These are phyloP conservation scores for Sebastes cheni DNA, from an alignment of 2,797 vertebrate species.

Conservation along the genomic window DNA sequence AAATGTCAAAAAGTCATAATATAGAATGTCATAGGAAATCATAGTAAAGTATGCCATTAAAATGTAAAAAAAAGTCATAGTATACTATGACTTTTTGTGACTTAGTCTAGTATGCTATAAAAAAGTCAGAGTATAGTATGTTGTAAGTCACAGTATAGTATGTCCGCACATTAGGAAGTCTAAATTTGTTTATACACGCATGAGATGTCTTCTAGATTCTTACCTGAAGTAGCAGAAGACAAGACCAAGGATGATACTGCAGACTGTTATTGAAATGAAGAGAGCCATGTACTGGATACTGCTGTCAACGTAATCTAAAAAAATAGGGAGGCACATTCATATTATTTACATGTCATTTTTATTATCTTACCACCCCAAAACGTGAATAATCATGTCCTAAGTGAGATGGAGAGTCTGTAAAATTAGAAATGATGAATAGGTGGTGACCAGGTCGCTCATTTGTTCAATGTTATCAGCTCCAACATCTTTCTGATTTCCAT, in stretches of 20 bases:
- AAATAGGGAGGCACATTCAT: background rate
- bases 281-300: slow-evolving; percentile 89
- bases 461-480: slow-evolving; percentile 24
- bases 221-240: slow-evolving; percentile 94
- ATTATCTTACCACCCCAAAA: background rate
- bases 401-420: background rate
- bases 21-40: too few relatives aligned
- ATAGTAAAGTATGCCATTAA: background rate
- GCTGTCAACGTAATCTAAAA: slow-evolving; percentile 88
- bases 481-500: slow-evolving; percentile 43
- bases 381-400: background rate
- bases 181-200: background rate
- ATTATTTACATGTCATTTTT: background rate
- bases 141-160: background rate
- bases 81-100: too few relatives aligned
- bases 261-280: slow-evolving; percentile 88
- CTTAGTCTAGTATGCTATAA: too few relatives aligned
- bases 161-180: background rate
- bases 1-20: background rate
- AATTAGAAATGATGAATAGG: slow-evolving; percentile 4
- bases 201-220: background rate
- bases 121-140: background rate
- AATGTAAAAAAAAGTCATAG: background rate
- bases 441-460: slow-evolving; percentile 7
- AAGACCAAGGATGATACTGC: slow-evolving; percentile 86